Conservation (phyloP, 2,888 invertebrate species). For the Troides aeacus region DNA sequence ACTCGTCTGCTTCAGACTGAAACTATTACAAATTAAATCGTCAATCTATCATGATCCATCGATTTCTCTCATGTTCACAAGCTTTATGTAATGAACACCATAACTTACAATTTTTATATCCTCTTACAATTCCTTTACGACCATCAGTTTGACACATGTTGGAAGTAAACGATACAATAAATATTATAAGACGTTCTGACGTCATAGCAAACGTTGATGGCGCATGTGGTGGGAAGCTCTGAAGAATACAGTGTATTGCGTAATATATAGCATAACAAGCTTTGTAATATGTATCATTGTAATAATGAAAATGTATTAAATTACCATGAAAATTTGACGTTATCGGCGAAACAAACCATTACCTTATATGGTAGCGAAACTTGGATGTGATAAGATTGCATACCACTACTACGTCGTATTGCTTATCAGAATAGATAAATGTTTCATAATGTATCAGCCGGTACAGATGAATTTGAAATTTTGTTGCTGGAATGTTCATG, state of each 20-base stretch:
- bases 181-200: conserved; percentile 32
- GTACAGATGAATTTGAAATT: not conserved
- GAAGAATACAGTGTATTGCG: not conserved
- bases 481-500: not conserved
- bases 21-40: conserved; percentile 46
- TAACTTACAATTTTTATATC: not conserved
- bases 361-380: conserved; percentile 43
- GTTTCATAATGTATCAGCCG: conserved; percentile 12
- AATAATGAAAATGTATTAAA: conserved; percentile 7
- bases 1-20: conserved; percentile 39
- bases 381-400: conserved; percentile 36
- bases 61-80: not conserved
- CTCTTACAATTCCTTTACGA: not conserved
- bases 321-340: conserved; percentile 22
- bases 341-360: conserved; percentile 37
- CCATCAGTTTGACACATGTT: conserved; percentile 20
- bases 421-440: conserved; percentile 11
- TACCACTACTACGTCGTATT: conserved; percentile 6
- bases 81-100: not conserved
- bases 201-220: conserved; percentile 31
- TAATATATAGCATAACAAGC: not conserved
- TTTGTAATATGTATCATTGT: not conserved
- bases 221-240: conserved; percentile 34
- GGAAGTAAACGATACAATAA: conserved; percentile 23
- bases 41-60: conserved; percentile 1